Base-by-base conservation (phyloP, 2,888 invertebrate species). In the Willowsia nigromaculata region DNA sequence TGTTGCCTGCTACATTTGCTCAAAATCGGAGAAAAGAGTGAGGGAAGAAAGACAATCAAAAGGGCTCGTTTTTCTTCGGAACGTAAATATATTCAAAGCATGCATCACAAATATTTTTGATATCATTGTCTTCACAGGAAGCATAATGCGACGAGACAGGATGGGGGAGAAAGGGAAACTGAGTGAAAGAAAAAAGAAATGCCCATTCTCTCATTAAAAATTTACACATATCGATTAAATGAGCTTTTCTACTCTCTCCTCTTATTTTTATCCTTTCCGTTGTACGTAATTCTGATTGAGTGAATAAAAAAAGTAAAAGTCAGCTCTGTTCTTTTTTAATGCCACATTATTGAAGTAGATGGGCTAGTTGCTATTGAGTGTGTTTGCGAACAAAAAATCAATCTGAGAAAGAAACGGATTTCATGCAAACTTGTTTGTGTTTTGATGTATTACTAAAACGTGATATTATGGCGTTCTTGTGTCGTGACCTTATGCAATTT, bases 151-250 rank as follows among this genome's bases (percentile, higher is more conserved):
- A 56, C 56, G n/a, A 56, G n/a, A 53, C 18, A 80, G 27, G 50
- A 30, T n/a, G 40, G n/a, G 5, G n/a, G 68, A 43, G 15, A 9
- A 11, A 74, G 25, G 27, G 43, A 74, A 13, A 74, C 13, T 40
- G 68, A 74, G 25, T 22, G 25, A 50, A 37, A 68, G 74, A 74
- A 37, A 81, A 62, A 62, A 59, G 59, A 7, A 80, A 56, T 74
- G 74, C 13, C 47, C 50, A 87, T 89, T 86, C 43, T 33, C 82
- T 89, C 89, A 90, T 91, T 90, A 84, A 90, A 91, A 85, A 91
- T 91, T 90, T 89, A 90, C 78, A 47, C 27, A 71, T 89, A 91
- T 91, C 82, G 91, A 91, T 91, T 89, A 76, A 30, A 78, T 88
- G 56, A 43, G 22, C 85, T 53, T 81, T 85, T 85, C 78, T 27